Base-by-base conservation (phyloP, 2,888 invertebrate genomes). In the Eristalis intricaria region DNA sequence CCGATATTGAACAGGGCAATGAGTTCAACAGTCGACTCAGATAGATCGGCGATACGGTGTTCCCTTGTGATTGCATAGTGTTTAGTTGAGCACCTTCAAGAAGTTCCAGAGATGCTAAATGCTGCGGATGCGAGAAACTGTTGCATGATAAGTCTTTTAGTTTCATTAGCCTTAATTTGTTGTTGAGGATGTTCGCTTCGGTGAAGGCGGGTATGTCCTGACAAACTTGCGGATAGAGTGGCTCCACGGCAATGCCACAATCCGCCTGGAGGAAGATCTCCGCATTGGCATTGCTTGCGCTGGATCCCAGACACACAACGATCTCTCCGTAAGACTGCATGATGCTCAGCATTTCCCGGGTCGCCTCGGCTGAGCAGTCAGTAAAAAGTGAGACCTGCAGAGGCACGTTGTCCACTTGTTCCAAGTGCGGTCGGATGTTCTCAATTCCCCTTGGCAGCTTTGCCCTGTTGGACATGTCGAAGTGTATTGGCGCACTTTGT, bases 271-370 rank as follows among this genome's bases (percentile, higher is more conserved):
- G 95, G 91, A 99, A 99, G 90, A 98, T 96, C 74, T 96, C 96
- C 92, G 97, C 96, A 93, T 99, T 99, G 89, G 97, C 96, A 87
- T 97, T 96, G 40, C 95, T 95, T 0, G 98, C 97, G 15, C 97
- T 96, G 5, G 98, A 99, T 8, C 99, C 99, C 91, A 99, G 94
- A 29, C 98, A 97, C 90, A 98, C 97, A 0, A 99, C 98, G 29
- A 99, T 97, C 94, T 99, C 99, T 0, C 98, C 98, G 92, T 99
- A 98, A 77, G 96, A 96, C 92, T 98, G 97, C 98, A 99, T 99
- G 82, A 99, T 99, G 90, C 96, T 95, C 87, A 97, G 93, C 99
- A 99, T 99, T 93, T 97, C 97, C 38, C 96, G 94, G 0, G 98
- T 98, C 15, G 97, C 98, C 89, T 95, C 94, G n/a, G 98, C 96